Base-by-base conservation (phyloP, 2,113 vertebrate species). In the Cynocephalus volans region DNA sequence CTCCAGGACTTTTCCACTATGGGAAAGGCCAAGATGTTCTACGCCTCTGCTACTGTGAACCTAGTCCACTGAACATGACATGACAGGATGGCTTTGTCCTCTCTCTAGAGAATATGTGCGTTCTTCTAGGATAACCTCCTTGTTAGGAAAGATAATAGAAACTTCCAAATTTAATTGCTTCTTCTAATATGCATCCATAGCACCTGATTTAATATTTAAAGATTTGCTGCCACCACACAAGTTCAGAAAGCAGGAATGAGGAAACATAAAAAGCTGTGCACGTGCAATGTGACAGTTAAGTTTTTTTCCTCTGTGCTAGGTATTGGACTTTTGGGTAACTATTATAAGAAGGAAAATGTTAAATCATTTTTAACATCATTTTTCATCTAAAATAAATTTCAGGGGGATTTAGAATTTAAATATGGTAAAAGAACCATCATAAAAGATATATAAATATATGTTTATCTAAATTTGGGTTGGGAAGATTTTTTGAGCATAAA, bases 361-460 rank as follows among this genome's bases (percentile, higher is more conserved):
- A 95, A 94, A 88, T 79, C 9, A 15, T 50, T 64, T 93, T 76
- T 88, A 89, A 65, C 21, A 52, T 93, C 33, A 56, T 60, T 41
- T 41, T 41, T 54, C 3, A 36, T 41, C 36, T 76, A 90, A 94
- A 87, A 79, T 77, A 83, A 92, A 87, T 69, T 64, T 33, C 33
- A 56, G 12, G 36, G 69, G 23, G 6, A 76, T 64, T 92, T 93
- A 82, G 56, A 84, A 94, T 23, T 69, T 94, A 90, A 73, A 72
- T 72, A 82, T 56, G 12, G 11, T 36, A 93, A 96, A 75, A 2
- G 8, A 62, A 79, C 3, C 28, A 45, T 60, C 93, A 91, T 67
- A 80, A 90, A 83, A 90, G 24, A 86, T 18, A 88, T 15, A 50
- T 48, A 96, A 52, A 92, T 64, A 79, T 95, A 75, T 76, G 28